phyloP scores from a whole-genome alignment of 2,113 vertebrate species.

The Lutjanus erythropterus region DNA sequence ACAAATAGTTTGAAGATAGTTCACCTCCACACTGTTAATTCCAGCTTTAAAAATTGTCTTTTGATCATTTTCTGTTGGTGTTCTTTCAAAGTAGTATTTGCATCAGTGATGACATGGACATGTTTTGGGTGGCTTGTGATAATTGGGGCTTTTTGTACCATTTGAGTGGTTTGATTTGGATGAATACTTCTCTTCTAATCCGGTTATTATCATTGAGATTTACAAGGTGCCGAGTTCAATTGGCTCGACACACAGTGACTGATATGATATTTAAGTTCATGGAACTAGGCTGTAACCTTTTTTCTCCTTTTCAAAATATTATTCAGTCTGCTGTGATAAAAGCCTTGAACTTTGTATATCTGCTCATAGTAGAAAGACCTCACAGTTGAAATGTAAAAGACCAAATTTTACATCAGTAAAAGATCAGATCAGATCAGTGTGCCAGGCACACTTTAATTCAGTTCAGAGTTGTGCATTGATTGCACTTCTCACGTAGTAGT shows the following conservation, averaged over 20 bases:
- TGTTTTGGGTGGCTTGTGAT: not conserved
- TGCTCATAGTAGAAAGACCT: no score
- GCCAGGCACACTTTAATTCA: no score
- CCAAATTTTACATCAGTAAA: no score
- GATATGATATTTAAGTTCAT: not conserved
- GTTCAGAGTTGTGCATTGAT: no score
- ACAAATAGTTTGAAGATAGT: not conserved
- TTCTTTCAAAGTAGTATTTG: no score
- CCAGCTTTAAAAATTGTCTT: not conserved
- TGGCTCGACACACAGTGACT: not conserved
- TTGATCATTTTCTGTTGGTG: no score
- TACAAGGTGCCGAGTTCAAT: not conserved
- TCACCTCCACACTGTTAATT: not conserved
- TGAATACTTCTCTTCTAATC: not conserved
- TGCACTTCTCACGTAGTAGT: no score
- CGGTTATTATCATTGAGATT: not conserved
- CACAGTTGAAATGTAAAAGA: not conserved
- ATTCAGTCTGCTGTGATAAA: not conserved
- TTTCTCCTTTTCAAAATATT: no score
- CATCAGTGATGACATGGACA: not conserved
- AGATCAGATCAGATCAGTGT: no score
- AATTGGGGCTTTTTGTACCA: no score
- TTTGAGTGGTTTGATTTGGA: no score
- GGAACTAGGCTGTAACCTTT: not conserved
- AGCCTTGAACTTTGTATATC: not conserved